Percentiles rank a stretch among this genome's conserved stretches.
These are phyloP conservation scores for Arothron firmamentum DNA, from an alignment of 2,113 vertebrate species.

Conservation along the genomic window DNA sequence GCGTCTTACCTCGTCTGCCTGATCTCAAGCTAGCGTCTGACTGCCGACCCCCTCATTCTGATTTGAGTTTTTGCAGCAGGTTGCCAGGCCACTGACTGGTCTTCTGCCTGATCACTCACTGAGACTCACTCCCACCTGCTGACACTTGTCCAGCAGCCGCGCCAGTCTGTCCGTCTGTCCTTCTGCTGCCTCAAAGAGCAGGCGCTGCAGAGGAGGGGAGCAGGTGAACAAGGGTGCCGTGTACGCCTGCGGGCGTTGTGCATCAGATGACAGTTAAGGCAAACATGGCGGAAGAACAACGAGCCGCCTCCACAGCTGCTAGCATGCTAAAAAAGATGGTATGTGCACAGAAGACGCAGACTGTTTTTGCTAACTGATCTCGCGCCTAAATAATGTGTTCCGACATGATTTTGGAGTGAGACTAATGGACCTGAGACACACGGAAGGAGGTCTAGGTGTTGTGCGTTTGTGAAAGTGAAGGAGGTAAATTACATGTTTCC, in stretches of 20 bases:
- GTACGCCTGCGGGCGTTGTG: not conserved
- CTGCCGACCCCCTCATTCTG: conserved; percentile 7
- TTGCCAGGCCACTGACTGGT: conserved; percentile 20
- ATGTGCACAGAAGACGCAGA: no score
- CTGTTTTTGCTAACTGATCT: no score
- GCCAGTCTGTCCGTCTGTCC: conserved; percentile 90
- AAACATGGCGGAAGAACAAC: not conserved
- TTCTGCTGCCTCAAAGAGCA: conserved; percentile 94
- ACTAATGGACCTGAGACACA: not conserved
- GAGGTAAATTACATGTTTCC: conserved; percentile 91
- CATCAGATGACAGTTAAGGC: no score
- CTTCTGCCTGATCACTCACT: conserved; percentile 77
- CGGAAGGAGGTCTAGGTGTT: not conserved
- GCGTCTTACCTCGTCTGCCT: conserved; percentile 32
- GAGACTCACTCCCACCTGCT: conserved; percentile 93
- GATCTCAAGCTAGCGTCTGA: conserved; percentile 32
- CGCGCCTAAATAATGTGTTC: no score
- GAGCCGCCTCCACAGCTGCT: not conserved
- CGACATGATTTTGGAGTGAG: no score
- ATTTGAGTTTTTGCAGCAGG: conserved; percentile 8
- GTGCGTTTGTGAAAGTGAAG: conserved; percentile 7
- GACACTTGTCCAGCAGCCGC: conserved; percentile 90
- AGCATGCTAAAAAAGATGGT: no score
- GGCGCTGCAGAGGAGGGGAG: conserved; percentile 78
- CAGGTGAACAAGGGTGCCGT: conserved; percentile 39